Percentiles rank a stretch among this genome's conserved stretches.
Conservation (phyloP, 2,888 invertebrate species). For the Cephus rjabovi region DNA sequence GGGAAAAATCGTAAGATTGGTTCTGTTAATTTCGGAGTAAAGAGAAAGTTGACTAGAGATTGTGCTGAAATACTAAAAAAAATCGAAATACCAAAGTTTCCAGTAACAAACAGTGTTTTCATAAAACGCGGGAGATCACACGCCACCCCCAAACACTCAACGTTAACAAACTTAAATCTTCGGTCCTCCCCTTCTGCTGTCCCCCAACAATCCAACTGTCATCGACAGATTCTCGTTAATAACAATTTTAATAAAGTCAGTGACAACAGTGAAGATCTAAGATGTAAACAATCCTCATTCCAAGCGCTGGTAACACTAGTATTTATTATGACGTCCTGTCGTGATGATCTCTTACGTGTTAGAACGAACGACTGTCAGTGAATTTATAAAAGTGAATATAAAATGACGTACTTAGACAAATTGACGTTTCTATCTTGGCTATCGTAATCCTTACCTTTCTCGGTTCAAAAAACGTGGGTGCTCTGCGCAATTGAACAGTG, state of each 20-base stretch:
- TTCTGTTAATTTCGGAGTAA: background rate
- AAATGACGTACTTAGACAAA: background rate
- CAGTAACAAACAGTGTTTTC: background rate
- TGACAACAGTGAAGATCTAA: background rate
- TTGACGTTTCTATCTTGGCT: background rate
- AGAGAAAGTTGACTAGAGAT: background rate
- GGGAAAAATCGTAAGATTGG: background rate
- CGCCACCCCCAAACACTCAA: background rate
- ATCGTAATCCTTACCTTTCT: background rate
- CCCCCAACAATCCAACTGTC: background rate
- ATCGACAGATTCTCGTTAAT: background rate
- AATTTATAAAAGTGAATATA: background rate
- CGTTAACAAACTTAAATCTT: too few relatives aligned
- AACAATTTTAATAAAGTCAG: background rate
- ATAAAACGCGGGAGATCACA: background rate
- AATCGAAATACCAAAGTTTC: background rate
- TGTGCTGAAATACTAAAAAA: background rate
- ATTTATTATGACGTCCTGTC: background rate
- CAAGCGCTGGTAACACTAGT: background rate
- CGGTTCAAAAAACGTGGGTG: background rate
- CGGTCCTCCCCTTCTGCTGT: too few relatives aligned
- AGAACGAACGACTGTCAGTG: background rate
- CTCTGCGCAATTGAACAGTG: background rate
- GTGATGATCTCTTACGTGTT: background rate
- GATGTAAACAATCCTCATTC: background rate